Base-by-base conservation (phyloP, 2,113 vertebrate species). In the Oncorhynchus keta region DNA sequence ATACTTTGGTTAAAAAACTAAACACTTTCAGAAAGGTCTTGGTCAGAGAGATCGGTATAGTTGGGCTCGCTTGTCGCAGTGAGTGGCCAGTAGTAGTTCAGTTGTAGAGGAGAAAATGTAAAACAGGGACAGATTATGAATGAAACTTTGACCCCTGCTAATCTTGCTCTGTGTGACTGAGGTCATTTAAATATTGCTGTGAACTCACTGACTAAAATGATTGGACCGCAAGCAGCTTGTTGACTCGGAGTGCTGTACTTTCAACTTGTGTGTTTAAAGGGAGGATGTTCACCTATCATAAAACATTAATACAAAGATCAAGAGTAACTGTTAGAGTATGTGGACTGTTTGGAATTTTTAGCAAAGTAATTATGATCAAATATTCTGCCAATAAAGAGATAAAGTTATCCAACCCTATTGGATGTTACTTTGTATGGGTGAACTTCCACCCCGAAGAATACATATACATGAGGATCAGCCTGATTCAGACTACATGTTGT, bases 161-260 rank as follows among this genome's bases (percentile, higher is more conserved):
- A 89, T 88, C 85, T 84, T 75, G 75, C 76, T 69, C 62, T 70
- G 72, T 85, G 79, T 82, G 70, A 85, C 83, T 81, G 71, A 74
- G 89, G 89, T 81, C 85, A 84, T 82, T 82, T 78, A 90, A 93
- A 91, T 88, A 91, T 89, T 82, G 76, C 83, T 78, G 65, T 81
- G 73, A 82, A 82, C 82, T 78, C 66, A 77, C 68, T 68, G 70
- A 72, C 74, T 72, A 69, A 86, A 78, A 72, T 81, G 77, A 88
- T 68, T 83, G 87, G 84, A 86, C 83, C 84, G 76, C 79, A 76
- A 85, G 79, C 79, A 77, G 81, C 51, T 68, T 84, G 80, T 79
- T 55, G 49, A 69, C 28, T 39, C 28, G 72, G 81, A 77, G 48
- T 74, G 79, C 72, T 77, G 85, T 76, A 85, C 86, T 39, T 89